Evolutionary conservation across 2,888 invertebrate genomes (phyloP).

Genomic region (Penaeus monodon): DNA sequence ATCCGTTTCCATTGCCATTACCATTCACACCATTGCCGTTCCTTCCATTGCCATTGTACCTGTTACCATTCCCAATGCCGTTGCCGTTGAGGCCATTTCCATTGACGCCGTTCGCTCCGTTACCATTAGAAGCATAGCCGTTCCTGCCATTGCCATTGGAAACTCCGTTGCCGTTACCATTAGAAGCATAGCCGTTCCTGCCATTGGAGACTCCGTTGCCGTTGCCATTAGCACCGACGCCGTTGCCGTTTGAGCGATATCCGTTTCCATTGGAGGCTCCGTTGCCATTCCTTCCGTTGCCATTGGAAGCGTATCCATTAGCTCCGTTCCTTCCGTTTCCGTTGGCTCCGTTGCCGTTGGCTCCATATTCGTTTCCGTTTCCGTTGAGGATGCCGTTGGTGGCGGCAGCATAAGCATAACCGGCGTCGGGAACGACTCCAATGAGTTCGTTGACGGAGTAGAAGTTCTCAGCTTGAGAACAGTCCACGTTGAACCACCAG

Average conservation of each 20-base stretch:
- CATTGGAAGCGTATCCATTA: neutral
- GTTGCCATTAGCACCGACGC: neutral
- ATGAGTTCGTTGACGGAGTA: too few relatives aligned
- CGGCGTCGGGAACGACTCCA: too few relatives aligned
- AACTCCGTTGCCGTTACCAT: neutral
- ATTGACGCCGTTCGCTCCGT: too few relatives aligned
- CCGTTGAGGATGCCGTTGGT: too few relatives aligned
- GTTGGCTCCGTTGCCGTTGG: neutral
- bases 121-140: constrained; percentile 17
- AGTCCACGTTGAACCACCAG: too few relatives aligned
- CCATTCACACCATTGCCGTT: constrained; percentile 1
- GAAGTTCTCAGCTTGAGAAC: too few relatives aligned
- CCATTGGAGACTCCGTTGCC: constrained; percentile 7
- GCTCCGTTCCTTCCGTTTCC: neutral
- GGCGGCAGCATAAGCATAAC: too few relatives aligned
- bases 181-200: neutral
- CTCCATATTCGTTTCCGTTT: neutral
- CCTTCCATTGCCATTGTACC: neutral
- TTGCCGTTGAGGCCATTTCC: constrained; percentile 20
- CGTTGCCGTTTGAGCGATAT: neutral
- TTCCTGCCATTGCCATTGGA: neutral
- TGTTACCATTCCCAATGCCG: constrained; percentile 1
- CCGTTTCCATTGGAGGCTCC: too few relatives aligned
- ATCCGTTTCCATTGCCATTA: neutral
- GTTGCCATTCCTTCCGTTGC: too few relatives aligned